These are phyloP conservation scores for Peromyscus aztecus DNA, from an alignment of 2,797 vertebrate species.

Conservation along the genomic window DNA sequence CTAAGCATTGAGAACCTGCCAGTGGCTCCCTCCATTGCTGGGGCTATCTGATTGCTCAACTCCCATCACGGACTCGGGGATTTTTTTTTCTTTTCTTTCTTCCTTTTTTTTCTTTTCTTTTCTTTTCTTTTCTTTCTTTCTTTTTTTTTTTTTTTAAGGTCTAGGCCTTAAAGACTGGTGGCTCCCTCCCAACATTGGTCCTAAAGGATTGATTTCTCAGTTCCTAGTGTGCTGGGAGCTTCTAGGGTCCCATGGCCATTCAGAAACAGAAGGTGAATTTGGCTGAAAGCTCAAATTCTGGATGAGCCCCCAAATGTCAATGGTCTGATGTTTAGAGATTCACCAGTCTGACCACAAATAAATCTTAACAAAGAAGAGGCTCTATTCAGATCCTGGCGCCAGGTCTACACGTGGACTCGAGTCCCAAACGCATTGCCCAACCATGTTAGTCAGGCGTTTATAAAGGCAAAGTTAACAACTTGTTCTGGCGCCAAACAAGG, in stretches of 20 bases:
- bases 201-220: too few species aligned
- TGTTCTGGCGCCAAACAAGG: neutral
- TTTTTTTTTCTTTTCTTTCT: too few species aligned
- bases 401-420: neutral
- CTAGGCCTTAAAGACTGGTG: too few species aligned
- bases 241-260: too few species aligned
- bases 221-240: neutral
- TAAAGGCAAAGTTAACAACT: neutral
- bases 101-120: too few species aligned
- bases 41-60: too few species aligned
- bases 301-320: neutral
- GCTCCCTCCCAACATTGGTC: too few species aligned
- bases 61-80: too few species aligned
- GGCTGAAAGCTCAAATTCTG: neutral
- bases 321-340: neutral
- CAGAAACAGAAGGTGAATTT: neutral
- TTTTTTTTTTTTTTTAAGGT: too few species aligned
- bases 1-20: neutral
- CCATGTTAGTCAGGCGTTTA: neutral
- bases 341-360: neutral
- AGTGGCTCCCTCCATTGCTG: neutral
- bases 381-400: neutral
- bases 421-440: neutral
- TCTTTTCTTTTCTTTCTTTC: too few species aligned
- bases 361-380: neutral